Evolutionary conservation across 2,113 vertebrate species (phyloP).

Genomic region (Boulengeromyrus knoepffleri): DNA sequence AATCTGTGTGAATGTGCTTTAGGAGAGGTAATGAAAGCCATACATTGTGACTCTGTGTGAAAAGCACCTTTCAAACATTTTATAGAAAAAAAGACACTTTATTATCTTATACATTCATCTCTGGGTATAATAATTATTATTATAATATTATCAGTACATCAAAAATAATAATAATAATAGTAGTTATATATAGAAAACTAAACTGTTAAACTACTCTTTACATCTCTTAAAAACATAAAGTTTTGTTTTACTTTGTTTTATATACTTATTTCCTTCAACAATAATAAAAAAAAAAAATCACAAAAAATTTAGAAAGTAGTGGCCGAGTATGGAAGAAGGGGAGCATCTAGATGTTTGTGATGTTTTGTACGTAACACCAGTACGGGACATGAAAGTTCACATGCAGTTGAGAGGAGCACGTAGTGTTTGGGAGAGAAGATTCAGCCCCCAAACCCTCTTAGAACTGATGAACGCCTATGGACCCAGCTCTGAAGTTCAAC

Average conservation of each 20-base stretch:
- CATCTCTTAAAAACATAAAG: constrained; percentile 52
- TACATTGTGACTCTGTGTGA: neutral
- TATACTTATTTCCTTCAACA: constrained; percentile 42
- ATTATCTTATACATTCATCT: constrained; percentile 59
- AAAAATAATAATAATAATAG: constrained; percentile 60
- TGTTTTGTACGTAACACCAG: neutral
- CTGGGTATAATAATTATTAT: constrained; percentile 51
- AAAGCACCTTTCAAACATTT: constrained; percentile 18
- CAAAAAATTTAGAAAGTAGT: constrained; percentile 44
- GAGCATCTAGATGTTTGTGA: neutral
- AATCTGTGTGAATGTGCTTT: neutral
- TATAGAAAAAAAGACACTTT: constrained; percentile 56
- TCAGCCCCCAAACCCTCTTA: neutral
- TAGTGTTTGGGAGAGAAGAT: neutral
- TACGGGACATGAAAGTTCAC: neutral
- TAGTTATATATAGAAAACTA: constrained; percentile 61
- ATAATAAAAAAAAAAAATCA: constrained; percentile 44
- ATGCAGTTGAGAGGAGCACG: neutral
- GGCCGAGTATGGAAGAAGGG: constrained; percentile 21
- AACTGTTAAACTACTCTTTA: constrained; percentile 56
- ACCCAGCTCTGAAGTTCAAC: neutral
- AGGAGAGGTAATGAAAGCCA: neutral
- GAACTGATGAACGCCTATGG: neutral
- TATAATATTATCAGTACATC: constrained; percentile 52
- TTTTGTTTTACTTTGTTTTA: constrained; percentile 38